Percentiles rank a stretch among this genome's conserved stretches.
Conservation (phyloP, 2,888 invertebrate species). For the Brachyopa scutellaris region DNA sequence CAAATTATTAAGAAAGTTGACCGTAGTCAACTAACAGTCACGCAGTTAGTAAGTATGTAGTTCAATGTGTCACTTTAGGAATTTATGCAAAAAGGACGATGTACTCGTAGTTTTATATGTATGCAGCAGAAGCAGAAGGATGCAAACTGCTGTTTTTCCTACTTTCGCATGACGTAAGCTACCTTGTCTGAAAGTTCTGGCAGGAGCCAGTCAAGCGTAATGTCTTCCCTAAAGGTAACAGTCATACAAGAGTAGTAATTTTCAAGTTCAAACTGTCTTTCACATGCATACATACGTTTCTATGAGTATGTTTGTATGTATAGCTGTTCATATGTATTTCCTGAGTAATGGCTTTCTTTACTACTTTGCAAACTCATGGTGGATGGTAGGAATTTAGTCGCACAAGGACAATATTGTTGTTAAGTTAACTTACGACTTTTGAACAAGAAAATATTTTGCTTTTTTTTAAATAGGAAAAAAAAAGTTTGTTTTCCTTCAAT, state of each 20-base stretch:
- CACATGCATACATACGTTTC: no score
- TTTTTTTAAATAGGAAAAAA: background rate
- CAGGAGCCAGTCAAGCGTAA: background rate
- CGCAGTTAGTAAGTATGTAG: slow-evolving; percentile 25
- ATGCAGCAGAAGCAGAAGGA: no score
- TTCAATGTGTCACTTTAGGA: slow-evolving; percentile 14
- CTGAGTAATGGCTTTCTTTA: slow-evolving; percentile 4
- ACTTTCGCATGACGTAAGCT: background rate
- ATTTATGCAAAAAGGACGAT: slow-evolving; percentile 27
- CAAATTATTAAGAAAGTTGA: background rate
- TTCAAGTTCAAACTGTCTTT: slow-evolving; percentile 6
- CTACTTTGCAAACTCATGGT: background rate
- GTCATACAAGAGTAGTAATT: background rate
- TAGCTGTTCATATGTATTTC: background rate
- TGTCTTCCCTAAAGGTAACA: background rate
- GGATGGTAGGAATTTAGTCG: background rate
- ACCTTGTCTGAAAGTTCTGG: background rate
- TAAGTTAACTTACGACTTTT: background rate
- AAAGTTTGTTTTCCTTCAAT: background rate
- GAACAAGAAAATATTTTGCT: background rate
- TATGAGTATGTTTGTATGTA: no score
- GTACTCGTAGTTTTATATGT: no score
- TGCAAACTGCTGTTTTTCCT: no score
- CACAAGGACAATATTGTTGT: background rate
- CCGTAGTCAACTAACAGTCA: slow-evolving; percentile 14